Conservation (phyloP, 2,113 vertebrate genomes). For the Macaca nemestrina region DNA sequence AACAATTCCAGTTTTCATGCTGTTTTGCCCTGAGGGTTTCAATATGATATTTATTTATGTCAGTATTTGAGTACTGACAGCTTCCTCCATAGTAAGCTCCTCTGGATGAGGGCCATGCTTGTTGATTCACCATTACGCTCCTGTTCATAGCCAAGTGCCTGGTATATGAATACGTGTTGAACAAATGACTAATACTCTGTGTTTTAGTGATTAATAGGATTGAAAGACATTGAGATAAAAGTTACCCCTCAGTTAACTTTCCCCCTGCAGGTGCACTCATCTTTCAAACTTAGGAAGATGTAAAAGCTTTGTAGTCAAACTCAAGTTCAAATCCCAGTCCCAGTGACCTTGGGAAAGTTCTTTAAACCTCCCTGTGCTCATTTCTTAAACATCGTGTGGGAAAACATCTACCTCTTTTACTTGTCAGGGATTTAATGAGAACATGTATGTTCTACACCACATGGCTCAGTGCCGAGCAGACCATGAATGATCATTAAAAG, state of each 20-base stretch:
- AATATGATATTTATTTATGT: background rate
- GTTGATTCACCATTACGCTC: no score
- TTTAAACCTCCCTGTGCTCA: background rate
- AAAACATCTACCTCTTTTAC: background rate
- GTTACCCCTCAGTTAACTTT: background rate
- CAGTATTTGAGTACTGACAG: background rate
- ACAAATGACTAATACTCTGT: background rate
- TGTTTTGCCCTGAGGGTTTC: background rate
- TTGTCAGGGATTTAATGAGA: background rate
- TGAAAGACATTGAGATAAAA: background rate
- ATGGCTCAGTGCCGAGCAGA: background rate
- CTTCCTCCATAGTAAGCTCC: background rate
- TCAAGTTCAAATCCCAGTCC: background rate
- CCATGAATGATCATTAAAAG: background rate
- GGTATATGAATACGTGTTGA: background rate
- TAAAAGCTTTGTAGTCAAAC: background rate
- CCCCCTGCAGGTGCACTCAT: background rate
- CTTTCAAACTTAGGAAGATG: background rate
- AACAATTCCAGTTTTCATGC: background rate
- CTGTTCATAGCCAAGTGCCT: background rate
- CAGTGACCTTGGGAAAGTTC: background rate
- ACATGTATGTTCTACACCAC: background rate
- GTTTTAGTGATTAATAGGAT: background rate
- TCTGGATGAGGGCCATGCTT: rapidly evolving
- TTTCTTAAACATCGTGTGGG: background rate